A percentile compares a stretch with the other conserved stretches of the same genome.
Evolutionary conservation across 2,888 invertebrate genomes (phyloP).

Genomic region (Synergus umbraculus): DNA sequence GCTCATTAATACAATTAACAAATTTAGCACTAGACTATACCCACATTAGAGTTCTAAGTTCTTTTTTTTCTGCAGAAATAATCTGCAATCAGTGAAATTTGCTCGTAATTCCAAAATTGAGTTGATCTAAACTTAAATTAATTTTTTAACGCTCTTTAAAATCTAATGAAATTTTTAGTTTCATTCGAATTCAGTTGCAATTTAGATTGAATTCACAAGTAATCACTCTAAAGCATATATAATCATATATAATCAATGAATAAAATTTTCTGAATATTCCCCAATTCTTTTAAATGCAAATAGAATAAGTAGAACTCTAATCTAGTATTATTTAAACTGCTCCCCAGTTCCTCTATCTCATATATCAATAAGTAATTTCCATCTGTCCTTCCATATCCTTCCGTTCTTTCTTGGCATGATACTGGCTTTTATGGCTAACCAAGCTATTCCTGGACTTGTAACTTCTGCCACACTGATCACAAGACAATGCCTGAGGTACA

Average conservation of each 20-base stretch:
- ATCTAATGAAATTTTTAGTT: too few species aligned
- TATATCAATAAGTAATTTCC: slow-evolving; percentile 48
- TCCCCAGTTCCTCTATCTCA: background rate
- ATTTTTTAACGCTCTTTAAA: too few species aligned
- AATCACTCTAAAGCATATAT: background rate
- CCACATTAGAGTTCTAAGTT: background rate
- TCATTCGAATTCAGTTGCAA: background rate
- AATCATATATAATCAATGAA: background rate
- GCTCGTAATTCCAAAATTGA: too few species aligned
- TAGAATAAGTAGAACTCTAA: background rate
- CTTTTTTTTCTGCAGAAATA: too few species aligned
- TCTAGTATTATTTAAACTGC: background rate
- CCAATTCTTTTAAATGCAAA: background rate
- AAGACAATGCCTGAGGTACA: slow-evolving; percentile 77
- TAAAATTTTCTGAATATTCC: background rate
- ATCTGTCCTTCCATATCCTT: slow-evolving; percentile 64
- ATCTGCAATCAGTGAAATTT: too few species aligned
- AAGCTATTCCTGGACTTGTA: slow-evolving; percentile 78
- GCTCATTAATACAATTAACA: slow-evolving; percentile 25
- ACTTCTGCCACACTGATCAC: slow-evolving; percentile 78
- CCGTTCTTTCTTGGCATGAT: slow-evolving; percentile 75
- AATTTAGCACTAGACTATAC: background rate
- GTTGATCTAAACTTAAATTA: too few species aligned
- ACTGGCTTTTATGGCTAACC: slow-evolving; percentile 78
- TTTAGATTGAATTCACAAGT: too few species aligned